Evolutionary conservation across 2,113 vertebrate species (phyloP), one percentile per base, ranked within the genome.

Genomic region (Ivindomyrus marchei): DNA sequence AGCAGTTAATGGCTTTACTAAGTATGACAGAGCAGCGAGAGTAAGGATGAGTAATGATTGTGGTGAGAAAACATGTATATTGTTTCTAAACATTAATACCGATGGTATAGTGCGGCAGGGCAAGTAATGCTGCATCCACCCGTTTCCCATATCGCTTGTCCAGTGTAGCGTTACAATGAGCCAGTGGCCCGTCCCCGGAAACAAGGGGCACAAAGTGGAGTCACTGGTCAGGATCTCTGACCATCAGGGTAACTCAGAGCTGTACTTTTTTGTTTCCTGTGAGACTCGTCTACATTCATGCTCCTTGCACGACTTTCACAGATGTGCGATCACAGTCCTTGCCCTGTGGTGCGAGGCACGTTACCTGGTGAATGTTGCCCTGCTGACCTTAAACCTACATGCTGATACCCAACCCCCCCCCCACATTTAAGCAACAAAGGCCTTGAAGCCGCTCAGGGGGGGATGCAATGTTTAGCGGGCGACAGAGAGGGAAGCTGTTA

Each of bases 321-420:
- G 89, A 17, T 11, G 70, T 56, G 36, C 39, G 21, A 24, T 89
- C 8, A 8, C 70, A 19, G 17, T 49, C n/a, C 87, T 36, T 2
- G 10, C 3, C 70, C 31, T 80, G 1, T 53, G 52, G 15, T 15
- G 62, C 6, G 27, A 89, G 62, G 45, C 47, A 39, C 3, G 19
- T 31, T 84, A 91, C 88, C 90, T 77, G 92, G 91, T 84, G 85
- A n/a, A 0, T 31, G 58, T 92, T 89, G 31, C 90, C 88, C 84
- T 15, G 1, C 47, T 49, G 74, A 92, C 91, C 89, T 3, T 46
- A 92, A 89, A 92, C 91, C 91, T 85, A 87, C 27, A 53, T 87
- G 50, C 86, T 87, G 49, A 50, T 46, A 85, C 6, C 50, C 50
- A 52, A 66, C 85, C 46, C 58, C 39, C 0, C 83, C 50, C 85